These are phyloP conservation scores for Semicossyphus pulcher DNA, from an alignment of 2,113 vertebrate genomes.

Conservation along the genomic window DNA sequence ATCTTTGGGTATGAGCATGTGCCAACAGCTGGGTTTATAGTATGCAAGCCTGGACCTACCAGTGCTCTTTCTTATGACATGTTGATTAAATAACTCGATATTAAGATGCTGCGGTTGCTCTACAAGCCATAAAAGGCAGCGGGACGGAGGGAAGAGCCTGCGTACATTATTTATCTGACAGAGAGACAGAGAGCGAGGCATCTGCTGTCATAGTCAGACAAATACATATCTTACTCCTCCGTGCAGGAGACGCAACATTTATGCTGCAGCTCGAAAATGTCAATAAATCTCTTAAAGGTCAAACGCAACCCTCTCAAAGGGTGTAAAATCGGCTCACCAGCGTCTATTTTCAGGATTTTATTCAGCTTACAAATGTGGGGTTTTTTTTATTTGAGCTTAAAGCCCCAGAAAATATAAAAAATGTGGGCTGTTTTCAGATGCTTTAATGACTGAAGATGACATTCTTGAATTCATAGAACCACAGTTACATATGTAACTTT, in stretches of 20 bases:
- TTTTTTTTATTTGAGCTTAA: too few species aligned
- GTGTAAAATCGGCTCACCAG: background rate
- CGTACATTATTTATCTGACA: conserved; percentile 47
- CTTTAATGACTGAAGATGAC: too few species aligned
- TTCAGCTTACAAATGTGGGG: background rate
- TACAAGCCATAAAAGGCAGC: conserved; percentile 69
- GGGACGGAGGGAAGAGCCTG: conserved; percentile 15
- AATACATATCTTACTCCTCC: conserved; percentile 26
- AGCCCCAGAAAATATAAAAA: too few species aligned
- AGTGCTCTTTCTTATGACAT: conserved; percentile 61
- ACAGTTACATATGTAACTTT: too few species aligned
- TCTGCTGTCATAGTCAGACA: conserved; percentile 28
- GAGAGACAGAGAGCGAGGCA: conserved; percentile 19
- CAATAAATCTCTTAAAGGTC: background rate
- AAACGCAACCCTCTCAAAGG: too few species aligned
- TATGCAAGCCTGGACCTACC: conserved; percentile 20
- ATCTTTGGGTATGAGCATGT: background rate
- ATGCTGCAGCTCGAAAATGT: conserved; percentile 35
- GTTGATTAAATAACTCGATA: conserved; percentile 75
- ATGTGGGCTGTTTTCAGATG: too few species aligned
- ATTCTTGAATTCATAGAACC: too few species aligned
- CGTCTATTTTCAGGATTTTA: background rate
- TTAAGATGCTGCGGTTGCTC: conserved; percentile 53
- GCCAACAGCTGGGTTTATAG: conserved; percentile 68
- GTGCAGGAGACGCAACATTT: conserved; percentile 20